These are phyloP conservation scores for Eurystomus glaucurus DNA, from an alignment of 2,797 vertebrate species.

Conservation along the genomic window DNA sequence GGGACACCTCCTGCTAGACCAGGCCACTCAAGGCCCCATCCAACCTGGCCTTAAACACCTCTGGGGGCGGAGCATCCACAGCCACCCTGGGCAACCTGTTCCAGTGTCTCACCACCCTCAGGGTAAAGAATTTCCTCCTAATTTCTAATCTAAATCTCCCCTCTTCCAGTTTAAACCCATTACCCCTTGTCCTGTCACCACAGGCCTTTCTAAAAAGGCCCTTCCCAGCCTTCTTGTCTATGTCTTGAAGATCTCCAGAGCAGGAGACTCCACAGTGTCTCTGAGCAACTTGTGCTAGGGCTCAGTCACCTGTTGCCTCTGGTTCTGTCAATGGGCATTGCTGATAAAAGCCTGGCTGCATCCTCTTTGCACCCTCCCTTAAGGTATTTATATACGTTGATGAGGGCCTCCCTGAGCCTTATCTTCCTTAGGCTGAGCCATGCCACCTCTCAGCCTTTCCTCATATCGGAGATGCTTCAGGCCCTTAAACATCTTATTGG, in stretches of 20 bases:
- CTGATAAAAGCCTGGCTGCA: not conserved
- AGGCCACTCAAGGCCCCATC: too few species aligned
- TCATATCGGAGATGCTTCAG: not conserved
- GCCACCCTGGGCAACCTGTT: too few species aligned
- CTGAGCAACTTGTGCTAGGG: not conserved
- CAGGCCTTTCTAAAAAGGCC: too few species aligned
- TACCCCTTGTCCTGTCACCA: too few species aligned
- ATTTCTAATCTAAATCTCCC: too few species aligned
- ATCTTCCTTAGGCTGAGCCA: not conserved
- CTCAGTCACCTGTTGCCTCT: not conserved
- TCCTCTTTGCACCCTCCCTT: not conserved
- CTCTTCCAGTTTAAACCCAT: too few species aligned
- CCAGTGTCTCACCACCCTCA: too few species aligned
- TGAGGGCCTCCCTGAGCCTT: not conserved
- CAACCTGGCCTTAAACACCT: too few species aligned
- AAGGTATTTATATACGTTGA: not conserved
- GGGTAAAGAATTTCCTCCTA: too few species aligned
- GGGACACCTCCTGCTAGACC: too few species aligned
- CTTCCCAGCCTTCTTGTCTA: too few species aligned
- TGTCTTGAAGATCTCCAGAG: not conserved
- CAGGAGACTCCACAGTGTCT: not conserved
- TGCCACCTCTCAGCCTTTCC: not conserved
- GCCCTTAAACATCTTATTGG: not conserved
- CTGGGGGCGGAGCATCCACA: too few species aligned
- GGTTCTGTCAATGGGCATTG: not conserved